phyloP scores from a whole-genome alignment of 1,140 invertebrate genomes.

The Apolygus lucorum region DNA sequence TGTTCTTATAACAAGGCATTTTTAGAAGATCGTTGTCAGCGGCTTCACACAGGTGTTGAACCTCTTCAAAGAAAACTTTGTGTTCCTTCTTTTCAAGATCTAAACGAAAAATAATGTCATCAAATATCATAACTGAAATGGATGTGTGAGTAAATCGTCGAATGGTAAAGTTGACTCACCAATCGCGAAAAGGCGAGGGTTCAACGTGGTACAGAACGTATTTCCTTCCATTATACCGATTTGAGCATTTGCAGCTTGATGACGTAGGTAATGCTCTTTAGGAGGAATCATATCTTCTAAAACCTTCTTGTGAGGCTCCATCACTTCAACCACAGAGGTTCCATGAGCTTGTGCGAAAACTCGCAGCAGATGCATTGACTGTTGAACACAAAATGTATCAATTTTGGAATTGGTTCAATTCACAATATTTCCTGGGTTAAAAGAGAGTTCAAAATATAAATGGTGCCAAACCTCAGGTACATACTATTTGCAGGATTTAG shows the following conservation, averaged over 20 bases:
- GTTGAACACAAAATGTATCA: conserved; percentile 24
- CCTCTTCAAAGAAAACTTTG: conserved; percentile 81
- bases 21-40: conserved; percentile 77
- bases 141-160: too few species aligned
- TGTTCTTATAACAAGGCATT: conserved; percentile 86
- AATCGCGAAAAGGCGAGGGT: conserved; percentile 84
- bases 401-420: too few species aligned
- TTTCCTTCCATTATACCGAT: conserved; percentile 96
- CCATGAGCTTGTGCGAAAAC: conserved; percentile 75
- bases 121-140: too few species aligned
- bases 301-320: conserved; percentile 90
- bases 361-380: conserved; percentile 79
- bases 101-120: too few species aligned
- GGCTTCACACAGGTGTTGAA: conserved; percentile 76
- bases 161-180: too few species aligned
- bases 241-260: conserved; percentile 91
- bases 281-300: conserved; percentile 91
- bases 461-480: too few species aligned
- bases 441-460: too few species aligned
- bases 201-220: conserved; percentile 88
- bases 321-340: conserved; percentile 81
- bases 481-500: too few species aligned
- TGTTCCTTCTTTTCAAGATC: conserved; percentile 61
- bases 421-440: too few species aligned
- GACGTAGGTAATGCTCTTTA: conserved; percentile 84